A percentile compares a stretch with the other conserved stretches of the same genome.
Conservation (phyloP, 2,797 vertebrate species). For the Gouania willdenowi region DNA sequence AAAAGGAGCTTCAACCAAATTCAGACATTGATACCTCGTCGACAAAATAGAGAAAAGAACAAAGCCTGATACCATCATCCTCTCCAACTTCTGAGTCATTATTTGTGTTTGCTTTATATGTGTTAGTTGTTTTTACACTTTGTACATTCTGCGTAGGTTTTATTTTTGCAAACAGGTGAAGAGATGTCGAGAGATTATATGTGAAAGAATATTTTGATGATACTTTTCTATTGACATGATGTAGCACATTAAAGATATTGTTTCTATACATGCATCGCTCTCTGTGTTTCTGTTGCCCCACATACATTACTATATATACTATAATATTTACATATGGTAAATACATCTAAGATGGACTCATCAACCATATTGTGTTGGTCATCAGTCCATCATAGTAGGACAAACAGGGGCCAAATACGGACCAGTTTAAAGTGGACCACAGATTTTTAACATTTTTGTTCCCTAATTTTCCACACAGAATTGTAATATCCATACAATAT, state of each 20-base stretch:
- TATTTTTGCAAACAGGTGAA: slow-evolving; percentile 58
- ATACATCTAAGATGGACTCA: no score
- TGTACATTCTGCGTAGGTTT: slow-evolving; percentile 60
- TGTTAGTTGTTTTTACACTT: slow-evolving; percentile 41
- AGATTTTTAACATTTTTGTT: no score
- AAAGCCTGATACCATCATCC: slow-evolving; percentile 6
- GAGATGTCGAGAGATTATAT: slow-evolving; percentile 75
- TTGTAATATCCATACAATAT: no score
- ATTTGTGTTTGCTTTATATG: slow-evolving; percentile 15
- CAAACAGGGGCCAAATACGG: no score
- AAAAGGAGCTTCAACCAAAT: slow-evolving; percentile 31
- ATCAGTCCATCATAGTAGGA: no score
- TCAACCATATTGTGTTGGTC: no score
- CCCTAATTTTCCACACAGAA: no score
- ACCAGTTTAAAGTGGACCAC: no score
- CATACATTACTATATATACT: no score
- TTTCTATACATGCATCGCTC: slow-evolving; percentile 41
- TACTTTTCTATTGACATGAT: slow-evolving; percentile 72
- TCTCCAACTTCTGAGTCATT: slow-evolving; percentile 12
- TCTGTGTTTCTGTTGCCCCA: background rate
- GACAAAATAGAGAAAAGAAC: no score
- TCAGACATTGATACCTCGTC: slow-evolving; percentile 32
- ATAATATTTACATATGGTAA: no score
- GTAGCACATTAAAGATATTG: slow-evolving; percentile 77
- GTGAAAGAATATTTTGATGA: slow-evolving; percentile 77